Evolutionary conservation across 2,888 invertebrate genomes (phyloP).

Genomic region (Subacronicta megacephala): DNA sequence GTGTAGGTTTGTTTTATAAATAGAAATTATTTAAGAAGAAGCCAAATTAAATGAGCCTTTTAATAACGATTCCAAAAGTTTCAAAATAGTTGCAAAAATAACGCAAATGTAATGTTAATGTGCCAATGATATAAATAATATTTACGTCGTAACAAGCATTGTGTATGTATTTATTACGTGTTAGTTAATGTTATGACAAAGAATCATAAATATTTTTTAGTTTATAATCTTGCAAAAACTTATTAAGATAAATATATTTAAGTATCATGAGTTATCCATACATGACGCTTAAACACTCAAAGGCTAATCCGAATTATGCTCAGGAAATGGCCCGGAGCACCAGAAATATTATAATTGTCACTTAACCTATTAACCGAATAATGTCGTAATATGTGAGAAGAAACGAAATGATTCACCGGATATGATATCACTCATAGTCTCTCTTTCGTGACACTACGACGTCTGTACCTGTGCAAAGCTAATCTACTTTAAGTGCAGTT

Average conservation of each 20-base stretch:
- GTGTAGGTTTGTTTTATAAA: background rate
- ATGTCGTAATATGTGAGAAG: constrained; percentile 67
- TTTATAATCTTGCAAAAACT: background rate
- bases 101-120: no score
- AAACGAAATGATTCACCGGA: constrained; percentile 77
- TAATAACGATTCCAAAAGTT: constrained; percentile 1
- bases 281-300: constrained; percentile 7
- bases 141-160: constrained; percentile 49
- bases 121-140: constrained; percentile 16
- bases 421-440: constrained; percentile 81
- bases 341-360: constrained; percentile 75
- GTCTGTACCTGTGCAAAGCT: constrained; percentile 69
- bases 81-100: constrained; percentile 19
- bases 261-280: constrained; percentile 5
- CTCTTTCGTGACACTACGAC: constrained; percentile 72
- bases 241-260: background rate
- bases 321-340: constrained; percentile 41
- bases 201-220: background rate
- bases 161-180: constrained; percentile 17
- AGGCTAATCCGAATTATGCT: constrained; percentile 22
- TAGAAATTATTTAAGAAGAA: background rate
- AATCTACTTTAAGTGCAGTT: constrained; percentile 80
- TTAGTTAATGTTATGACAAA: constrained; percentile 6
- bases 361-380: constrained; percentile 79
- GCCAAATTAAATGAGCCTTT: background rate